Base-by-base conservation (phyloP, 92 coral and sea anemone genomes). In the Micromussa lordhowensis region DNA sequence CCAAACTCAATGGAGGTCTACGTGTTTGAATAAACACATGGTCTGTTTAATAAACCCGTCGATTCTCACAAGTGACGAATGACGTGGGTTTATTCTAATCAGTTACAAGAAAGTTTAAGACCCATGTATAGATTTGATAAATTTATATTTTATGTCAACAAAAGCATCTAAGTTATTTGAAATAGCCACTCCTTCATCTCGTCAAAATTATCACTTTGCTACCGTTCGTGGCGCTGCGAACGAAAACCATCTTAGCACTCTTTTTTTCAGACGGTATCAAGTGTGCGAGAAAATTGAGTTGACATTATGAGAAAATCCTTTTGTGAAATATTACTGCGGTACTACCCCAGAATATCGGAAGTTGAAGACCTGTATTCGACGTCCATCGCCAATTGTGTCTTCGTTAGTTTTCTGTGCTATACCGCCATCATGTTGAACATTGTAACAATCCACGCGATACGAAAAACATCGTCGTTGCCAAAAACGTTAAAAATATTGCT, bases 401-500 rank as follows among this genome's bases (percentile, higher is more conserved):
- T 66, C 71, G 26, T 10, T 34, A 66, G 71, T 66, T 66, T 66
- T 66, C 34, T 66, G 13, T 66, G 17, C 17, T 66, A 26, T 12
- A 66, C 34, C 32, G 17, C 71, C 78, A 38, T 59, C 49, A 79
- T 79, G 83, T 35, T 79, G 28, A 57, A 79, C 71, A 79, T 79
- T 32, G 49, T 79, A 9, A 79, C 83, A 79, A 57, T 59, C 29
- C 66, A 78, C 40, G 82, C 68, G 68, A 48, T 78, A 5, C 28
- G 82, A 53, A 55, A 78, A 53, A 78, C 82, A 30, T 19, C 44
- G 44, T 79, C 82, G 38, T 79, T 53, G 82, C 68, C 82, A 55
- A 79, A 79, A 30, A 49, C 64, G 18, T 26, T 57, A 79, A 79
- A 55, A 57, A 79, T 69, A 53, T 79, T 79, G 82, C 82, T 79